phyloP scores from a whole-genome alignment of 2,113 vertebrate species.

The Sphyrna mokarran region DNA sequence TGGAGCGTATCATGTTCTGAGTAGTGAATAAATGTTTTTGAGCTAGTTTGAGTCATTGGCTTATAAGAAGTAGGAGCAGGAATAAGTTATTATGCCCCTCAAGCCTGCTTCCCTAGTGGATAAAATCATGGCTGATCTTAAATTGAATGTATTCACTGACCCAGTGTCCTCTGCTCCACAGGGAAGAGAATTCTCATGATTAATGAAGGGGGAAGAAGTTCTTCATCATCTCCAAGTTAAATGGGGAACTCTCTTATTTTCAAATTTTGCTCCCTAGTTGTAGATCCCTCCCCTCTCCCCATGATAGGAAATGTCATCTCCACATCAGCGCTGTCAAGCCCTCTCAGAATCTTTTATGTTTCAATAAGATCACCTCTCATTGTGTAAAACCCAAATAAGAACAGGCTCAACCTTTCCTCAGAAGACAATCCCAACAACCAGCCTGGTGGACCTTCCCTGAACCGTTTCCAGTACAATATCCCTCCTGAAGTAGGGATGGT shows the following conservation, averaged over 20 bases:
- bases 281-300: not conserved
- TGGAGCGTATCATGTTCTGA: not conserved
- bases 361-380: too few relatives aligned
- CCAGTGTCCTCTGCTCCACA: not conserved
- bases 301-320: too few relatives aligned
- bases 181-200: not conserved
- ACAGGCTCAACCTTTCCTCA: too few relatives aligned
- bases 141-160: too few relatives aligned
- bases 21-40: not conserved
- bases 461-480: too few relatives aligned
- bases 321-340: too few relatives aligned
- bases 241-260: not conserved
- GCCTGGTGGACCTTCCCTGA: too few relatives aligned
- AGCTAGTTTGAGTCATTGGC: not conserved
- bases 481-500: too few relatives aligned
- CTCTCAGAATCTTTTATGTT: too few relatives aligned
- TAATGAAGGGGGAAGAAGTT: not conserved
- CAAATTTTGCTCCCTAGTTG: not conserved
- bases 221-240: not conserved
- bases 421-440: too few relatives aligned
- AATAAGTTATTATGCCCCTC: not conserved
- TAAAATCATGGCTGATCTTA: not conserved
- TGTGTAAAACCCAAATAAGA: too few relatives aligned
- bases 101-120: not conserved
- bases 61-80: not conserved